Evolutionary conservation across 2,888 invertebrate species (phyloP).

Genomic region (Hirtodrosophila alboralis): DNA sequence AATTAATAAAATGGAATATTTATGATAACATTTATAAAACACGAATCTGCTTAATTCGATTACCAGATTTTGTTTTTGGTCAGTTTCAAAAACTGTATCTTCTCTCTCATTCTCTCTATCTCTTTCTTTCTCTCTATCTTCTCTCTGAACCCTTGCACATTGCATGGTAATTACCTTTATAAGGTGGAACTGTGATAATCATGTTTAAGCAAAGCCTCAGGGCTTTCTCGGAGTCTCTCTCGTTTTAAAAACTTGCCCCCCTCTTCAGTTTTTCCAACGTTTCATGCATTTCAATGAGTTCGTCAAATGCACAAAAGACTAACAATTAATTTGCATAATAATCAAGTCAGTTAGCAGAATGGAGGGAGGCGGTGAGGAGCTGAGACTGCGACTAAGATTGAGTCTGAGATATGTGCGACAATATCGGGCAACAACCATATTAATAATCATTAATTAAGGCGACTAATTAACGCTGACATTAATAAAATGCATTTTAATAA

Average conservation of each 20-base stretch:
- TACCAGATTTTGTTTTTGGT: conserved; percentile 58
- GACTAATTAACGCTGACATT: conserved; percentile 79
- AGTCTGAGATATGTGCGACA: conserved; percentile 44
- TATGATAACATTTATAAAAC: conserved; percentile 80
- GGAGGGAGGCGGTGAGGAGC: not conserved
- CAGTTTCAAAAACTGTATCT: conserved; percentile 10
- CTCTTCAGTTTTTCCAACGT: conserved; percentile 32
- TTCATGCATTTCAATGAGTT: conserved; percentile 74
- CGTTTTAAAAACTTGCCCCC: not conserved
- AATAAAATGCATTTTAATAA: conserved; percentile 74
- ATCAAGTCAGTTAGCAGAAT: conserved; percentile 52
- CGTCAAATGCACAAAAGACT: conserved; percentile 68
- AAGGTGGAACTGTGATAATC: conserved; percentile 79
- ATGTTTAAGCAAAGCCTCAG: conserved; percentile 63
- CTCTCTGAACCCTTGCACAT: conserved; percentile 18
- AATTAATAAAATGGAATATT: conserved; percentile 80
- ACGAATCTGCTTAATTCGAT: conserved; percentile 79
- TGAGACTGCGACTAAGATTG: not conserved
- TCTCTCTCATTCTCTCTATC: conserved; percentile 2
- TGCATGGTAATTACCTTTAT: conserved; percentile 66
- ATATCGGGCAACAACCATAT: conserved; percentile 69
- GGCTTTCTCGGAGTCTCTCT: conserved; percentile 5
- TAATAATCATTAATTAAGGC: conserved; percentile 78
- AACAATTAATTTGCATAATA: conserved; percentile 77
- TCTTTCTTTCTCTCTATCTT: not conserved